Evolutionary conservation across 2,888 invertebrate species (phyloP), one percentile per base, ranked within the genome.

Genomic region (Alcis repandata): DNA sequence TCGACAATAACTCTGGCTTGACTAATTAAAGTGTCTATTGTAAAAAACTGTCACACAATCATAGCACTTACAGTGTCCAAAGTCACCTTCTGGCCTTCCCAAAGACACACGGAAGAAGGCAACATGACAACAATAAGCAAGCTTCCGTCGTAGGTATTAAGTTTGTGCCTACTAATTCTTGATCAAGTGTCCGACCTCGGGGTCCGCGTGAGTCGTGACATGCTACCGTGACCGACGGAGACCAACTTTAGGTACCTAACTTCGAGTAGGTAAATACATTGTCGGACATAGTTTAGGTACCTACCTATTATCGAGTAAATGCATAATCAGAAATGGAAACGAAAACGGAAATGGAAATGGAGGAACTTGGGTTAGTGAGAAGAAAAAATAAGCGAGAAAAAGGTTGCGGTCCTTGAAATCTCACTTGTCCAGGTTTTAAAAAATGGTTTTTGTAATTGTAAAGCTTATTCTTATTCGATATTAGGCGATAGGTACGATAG

Each of bases 121-220:
- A 49, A 63, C 64, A 60, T 53, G 57, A 65, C 48, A 58, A 65
- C 48, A 58, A 66, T 56, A 62, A 61, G 41, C 27, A 56, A 68
- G 68, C 70, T 70, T 73, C 73, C 72, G 71, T 67, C 65, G 60
- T 58, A 64, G 58, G 59, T 36, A 59, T 74, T 69, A 63, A 69
- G 68, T 71, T 65, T 40, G 64, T 58, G 59, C 17, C 46, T 64
- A 53, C 60, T 59, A 57, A 70, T 60, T 59, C 56, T 57, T 64
- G 48, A 59, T 45, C 52, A 52, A 45, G 52, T 63, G 51, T 56
- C 45, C 22, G 51, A 52, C 75, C 75, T 73, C 68, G 73, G 8
- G 59, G 64, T 70, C 63, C 36, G 72, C 69, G 69, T 43, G 59
- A 36, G 22, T 32, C 63, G 48, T 61, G 64, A 45, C 57, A 57